Percentiles rank a stretch among this genome's conserved stretches.
phyloP scores from a whole-genome alignment of 2,797 vertebrate species.

The Falco concolor region DNA sequence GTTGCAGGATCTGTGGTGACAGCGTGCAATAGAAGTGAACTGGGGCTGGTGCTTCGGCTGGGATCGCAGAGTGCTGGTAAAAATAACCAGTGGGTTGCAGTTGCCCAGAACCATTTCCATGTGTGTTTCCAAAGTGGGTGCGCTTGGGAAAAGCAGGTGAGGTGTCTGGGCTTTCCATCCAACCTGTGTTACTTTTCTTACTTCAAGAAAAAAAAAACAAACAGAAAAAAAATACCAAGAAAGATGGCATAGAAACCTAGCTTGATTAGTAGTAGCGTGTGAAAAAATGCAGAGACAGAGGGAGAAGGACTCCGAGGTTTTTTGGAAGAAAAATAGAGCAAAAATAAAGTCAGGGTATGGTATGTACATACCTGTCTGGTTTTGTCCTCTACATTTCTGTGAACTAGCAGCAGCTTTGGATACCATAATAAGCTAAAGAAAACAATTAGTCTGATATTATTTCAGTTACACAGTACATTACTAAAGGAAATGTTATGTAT shows the following conservation, averaged over 20 bases:
- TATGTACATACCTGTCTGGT: neutral
- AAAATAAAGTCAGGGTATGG: neutral
- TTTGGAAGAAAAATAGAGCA: neutral
- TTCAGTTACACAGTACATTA: neutral
- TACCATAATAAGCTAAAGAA: neutral
- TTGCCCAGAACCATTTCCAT: neutral
- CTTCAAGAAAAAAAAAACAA: neutral
- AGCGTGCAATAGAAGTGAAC: neutral
- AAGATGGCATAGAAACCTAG: neutral
- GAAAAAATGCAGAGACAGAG: neutral
- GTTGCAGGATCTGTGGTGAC: neutral
- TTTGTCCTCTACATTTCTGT: neutral
- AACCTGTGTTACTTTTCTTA: neutral
- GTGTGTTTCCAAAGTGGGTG: neutral
- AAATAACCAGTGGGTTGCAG: neutral
- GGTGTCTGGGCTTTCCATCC: neutral
- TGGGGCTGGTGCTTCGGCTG: neutral
- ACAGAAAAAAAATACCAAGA: neutral
- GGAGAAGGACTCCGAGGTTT: neutral
- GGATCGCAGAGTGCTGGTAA: neutral
- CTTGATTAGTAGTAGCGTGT: neutral
- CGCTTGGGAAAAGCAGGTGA: neutral
- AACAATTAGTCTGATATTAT: neutral
- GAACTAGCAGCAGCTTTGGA: neutral
- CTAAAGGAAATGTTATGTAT: neutral